A percentile compares a stretch with the other conserved stretches of the same genome.
phyloP scores from a whole-genome alignment of 2,797 vertebrate species.

The Pelobates cultripes region DNA sequence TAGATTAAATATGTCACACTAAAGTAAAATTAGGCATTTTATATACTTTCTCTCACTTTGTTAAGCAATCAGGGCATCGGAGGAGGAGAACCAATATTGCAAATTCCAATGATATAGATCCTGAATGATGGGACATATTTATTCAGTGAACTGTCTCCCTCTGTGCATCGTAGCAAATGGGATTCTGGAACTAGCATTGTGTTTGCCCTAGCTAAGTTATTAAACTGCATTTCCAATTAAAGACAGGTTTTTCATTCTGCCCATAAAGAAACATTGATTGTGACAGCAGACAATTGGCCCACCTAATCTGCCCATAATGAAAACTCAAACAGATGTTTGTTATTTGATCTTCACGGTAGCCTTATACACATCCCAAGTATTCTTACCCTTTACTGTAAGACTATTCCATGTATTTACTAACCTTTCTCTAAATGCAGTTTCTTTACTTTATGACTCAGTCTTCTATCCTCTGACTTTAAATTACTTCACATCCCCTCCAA shows the following conservation, averaged over 20 bases:
- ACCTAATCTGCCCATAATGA: no score
- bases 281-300: no score
- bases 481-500: no score
- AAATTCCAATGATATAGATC: slow-evolving; percentile 23
- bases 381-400: no score
- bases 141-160: slow-evolving; percentile 7
- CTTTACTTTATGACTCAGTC: no score
- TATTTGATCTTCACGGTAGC: no score
- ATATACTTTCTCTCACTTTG: slow-evolving; percentile 50
- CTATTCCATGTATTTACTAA: no score
- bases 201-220: neutral
- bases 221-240: neutral
- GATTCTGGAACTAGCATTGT: neutral
- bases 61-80: slow-evolving; percentile 57
- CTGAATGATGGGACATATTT: slow-evolving; percentile 22
- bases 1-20: slow-evolving; percentile 60
- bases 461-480: no score
- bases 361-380: no score
- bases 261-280: no score
- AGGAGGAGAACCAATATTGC: slow-evolving; percentile 51
- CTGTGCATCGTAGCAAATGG: neutral
- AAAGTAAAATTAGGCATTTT: slow-evolving; percentile 46
- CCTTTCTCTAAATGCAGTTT: no score
- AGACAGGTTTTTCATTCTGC: neutral
- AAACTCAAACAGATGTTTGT: no score